phyloP scores from a whole-genome alignment of 1,140 invertebrate genomes.

The Sycophila sp. region DNA sequence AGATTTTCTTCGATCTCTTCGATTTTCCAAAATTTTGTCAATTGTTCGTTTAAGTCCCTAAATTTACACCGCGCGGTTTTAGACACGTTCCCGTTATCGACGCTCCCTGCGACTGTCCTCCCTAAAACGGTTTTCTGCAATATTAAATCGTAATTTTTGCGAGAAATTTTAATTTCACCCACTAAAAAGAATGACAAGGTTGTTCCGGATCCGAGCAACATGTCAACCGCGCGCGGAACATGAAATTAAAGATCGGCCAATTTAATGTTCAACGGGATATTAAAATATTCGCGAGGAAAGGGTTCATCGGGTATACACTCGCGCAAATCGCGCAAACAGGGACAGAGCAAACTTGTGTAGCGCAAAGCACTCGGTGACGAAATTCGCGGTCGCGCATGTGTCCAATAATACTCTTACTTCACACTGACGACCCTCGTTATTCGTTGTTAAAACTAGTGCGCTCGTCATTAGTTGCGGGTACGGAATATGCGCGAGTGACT shows the following conservation, averaged over 20 bases:
- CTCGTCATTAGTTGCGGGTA: not conserved
- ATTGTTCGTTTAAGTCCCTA: too few relatives aligned
- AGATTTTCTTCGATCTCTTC: too few relatives aligned
- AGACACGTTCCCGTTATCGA: too few relatives aligned
- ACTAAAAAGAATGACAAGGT: not conserved
- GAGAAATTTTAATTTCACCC: too few relatives aligned
- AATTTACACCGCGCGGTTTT: too few relatives aligned
- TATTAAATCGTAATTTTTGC: too few relatives aligned
- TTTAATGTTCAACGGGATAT: slow-evolving; percentile 3
- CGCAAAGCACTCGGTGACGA: not conserved
- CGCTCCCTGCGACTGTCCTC: too few relatives aligned
- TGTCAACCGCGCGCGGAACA: not conserved
- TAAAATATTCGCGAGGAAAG: not conserved
- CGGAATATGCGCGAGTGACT: not conserved
- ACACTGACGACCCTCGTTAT: not conserved
- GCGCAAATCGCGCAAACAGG: not conserved
- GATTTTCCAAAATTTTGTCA: too few relatives aligned
- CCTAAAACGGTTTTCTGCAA: too few relatives aligned
- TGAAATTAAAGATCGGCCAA: slow-evolving; percentile 6
- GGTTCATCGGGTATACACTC: not conserved
- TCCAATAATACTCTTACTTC: not conserved
- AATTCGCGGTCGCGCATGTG: not conserved
- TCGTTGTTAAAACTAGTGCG: too few relatives aligned
- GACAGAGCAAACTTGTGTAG: not conserved
- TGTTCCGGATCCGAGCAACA: not conserved